Conservation (phyloP, 2,888 invertebrate species). For the Mythimna impura region DNA sequence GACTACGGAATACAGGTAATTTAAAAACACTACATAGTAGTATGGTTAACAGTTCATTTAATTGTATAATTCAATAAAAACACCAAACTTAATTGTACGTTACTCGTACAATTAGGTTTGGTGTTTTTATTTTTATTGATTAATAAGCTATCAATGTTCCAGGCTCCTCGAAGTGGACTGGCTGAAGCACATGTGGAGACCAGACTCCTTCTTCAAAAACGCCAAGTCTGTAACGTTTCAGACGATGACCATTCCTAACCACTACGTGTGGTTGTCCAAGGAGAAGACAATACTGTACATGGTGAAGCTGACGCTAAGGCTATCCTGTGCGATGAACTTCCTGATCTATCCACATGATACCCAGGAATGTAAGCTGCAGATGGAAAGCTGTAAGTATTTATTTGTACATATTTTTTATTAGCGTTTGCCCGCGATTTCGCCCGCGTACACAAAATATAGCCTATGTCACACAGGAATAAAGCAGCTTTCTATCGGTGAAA, state of each 20-base stretch:
- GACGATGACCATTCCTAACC: conserved; percentile 98
- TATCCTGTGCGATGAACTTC: conserved; percentile 98
- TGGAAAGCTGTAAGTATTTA: conserved; percentile 96
- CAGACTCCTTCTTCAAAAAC: conserved; percentile 98
- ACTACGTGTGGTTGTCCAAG: conserved; percentile 97
- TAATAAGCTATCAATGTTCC: conserved; percentile 47
- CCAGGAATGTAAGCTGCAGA: conserved; percentile 97
- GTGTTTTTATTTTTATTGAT: too few species aligned
- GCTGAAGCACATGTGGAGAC: conserved; percentile 98
- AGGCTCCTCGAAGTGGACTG: conserved; percentile 96
- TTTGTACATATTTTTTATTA: not conserved
- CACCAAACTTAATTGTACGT: too few species aligned
- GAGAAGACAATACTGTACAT: conserved; percentile 91
- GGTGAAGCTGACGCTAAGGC: conserved; percentile 95
- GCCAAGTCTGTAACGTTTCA: conserved; percentile 98
- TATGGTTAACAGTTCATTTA: too few species aligned
- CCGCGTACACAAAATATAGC: too few species aligned
- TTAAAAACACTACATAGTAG: not conserved
- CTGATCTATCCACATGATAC: conserved; percentile 98
- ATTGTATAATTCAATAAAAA: too few species aligned
- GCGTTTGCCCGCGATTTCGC: too few species aligned
- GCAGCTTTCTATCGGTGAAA: too few species aligned
- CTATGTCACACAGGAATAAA: too few species aligned
- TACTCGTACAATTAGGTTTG: too few species aligned
- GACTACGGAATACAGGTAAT: conserved; percentile 96